Base-by-base conservation (phyloP, 2,797 vertebrate species). In the Lateolabrax maculatus region DNA sequence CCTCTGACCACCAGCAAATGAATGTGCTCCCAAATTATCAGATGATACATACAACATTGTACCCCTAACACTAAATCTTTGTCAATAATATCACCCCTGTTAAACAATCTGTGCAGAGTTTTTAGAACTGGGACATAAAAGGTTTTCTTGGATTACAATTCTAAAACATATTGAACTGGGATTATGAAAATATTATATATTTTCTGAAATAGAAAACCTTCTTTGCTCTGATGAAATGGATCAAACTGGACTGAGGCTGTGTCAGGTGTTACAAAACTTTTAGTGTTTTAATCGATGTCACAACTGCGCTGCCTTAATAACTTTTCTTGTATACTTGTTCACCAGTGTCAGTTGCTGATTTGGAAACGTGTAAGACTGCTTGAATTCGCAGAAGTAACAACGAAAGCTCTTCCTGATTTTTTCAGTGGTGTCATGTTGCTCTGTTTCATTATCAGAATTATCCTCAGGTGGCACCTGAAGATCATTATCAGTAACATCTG, bases 1-100 rank as follows among this genome's bases (percentile, higher is more conserved):
- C 25, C 68, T 63, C 25, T 73, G 52, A 62, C 84, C 85, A 6
- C 67, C 68, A 10, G 80, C 67, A 31, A 85, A 80, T 7, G 62
- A 78, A 75, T 79, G 81, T 39, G 83, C 55, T 51, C 2, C 75
- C 39, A 84, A 70, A 72, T 88, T 69, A 67, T 84, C 81, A 58
- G 79, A 63, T 37, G 56, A 89, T 7, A 74, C 58, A 0, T 61
- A 80, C 37, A 78, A n/a, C 13, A 84, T 77, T 46, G 79, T 77
- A 9, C 58, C 67, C 21, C 48, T 83, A 21, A 82, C 34, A 58
- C 19, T 67, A 79, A 74, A 65, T 78, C 44, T 67, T 71, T 63
- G 60, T 86, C 15, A 60, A 80, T 62, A n/a, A 68, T 10, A 41
- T 79, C 69, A 67, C 49, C 0, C 43, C 31, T 55, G 71, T 72